phyloP scores from a whole-genome alignment of 2,797 vertebrate genomes.

The Acrossocheilus fasciatus region DNA sequence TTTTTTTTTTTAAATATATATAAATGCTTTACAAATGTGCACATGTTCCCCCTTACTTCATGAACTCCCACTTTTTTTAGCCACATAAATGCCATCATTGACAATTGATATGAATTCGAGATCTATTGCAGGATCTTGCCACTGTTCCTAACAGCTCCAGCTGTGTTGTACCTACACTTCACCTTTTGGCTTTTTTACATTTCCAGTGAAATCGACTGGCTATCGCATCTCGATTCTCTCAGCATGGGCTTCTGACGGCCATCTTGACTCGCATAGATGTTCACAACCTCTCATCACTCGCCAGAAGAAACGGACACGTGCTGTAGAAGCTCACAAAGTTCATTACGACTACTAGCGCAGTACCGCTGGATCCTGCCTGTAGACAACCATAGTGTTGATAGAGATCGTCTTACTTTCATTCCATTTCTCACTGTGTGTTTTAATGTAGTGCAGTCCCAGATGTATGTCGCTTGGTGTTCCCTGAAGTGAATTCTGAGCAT shows the following conservation, averaged over 20 bases:
- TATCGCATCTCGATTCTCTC: conserved; percentile 16
- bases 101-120: conserved; percentile 41
- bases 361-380: conserved; percentile 44
- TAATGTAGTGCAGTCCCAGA: conserved; percentile 47
- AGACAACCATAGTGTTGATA: conserved; percentile 46
- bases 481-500: conserved; percentile 31
- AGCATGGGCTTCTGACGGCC: neutral
- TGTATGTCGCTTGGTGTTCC: conserved; percentile 42
- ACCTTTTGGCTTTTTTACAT: neutral
- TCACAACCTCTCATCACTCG: conserved; percentile 11
- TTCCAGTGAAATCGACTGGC: neutral
- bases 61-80: conserved; percentile 13
- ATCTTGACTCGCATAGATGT: conserved; percentile 23
- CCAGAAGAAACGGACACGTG: conserved; percentile 30
- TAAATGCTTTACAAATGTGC: conserved; percentile 20
- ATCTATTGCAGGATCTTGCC: conserved; percentile 29
- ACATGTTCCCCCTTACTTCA: conserved; percentile 27
- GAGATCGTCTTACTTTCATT: conserved; percentile 45
- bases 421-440: conserved; percentile 38
- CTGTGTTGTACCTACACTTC: neutral
- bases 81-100: conserved; percentile 27
- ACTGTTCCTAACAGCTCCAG: neutral
- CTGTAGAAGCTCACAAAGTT: conserved; percentile 39
- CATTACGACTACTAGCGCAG: conserved; percentile 17
- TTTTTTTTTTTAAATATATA: conserved; percentile 24